These are phyloP conservation scores for Keiferia lycopersicella DNA, from an alignment of 2,888 invertebrate species.

Conservation along the genomic window DNA sequence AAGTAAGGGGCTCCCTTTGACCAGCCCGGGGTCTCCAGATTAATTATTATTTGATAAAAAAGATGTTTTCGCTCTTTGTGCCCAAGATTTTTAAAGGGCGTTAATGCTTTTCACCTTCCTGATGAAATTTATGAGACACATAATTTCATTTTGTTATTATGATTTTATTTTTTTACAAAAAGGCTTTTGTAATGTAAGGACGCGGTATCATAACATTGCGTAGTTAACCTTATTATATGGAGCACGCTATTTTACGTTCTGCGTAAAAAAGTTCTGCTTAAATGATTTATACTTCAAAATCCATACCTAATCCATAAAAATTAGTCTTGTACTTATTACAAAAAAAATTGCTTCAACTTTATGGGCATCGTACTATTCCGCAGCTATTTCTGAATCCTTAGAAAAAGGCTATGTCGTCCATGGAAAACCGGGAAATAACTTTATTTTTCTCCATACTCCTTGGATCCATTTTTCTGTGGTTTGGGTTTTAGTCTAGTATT, in stretches of 20 bases:
- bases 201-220: not conserved
- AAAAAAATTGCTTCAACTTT: too few relatives aligned
- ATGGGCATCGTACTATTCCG: too few relatives aligned
- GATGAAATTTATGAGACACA: slow-evolving; percentile 15
- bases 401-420: too few relatives aligned
- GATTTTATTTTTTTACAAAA: slow-evolving; percentile 7
- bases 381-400: too few relatives aligned
- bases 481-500: too few relatives aligned
- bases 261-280: too few relatives aligned
- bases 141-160: slow-evolving; percentile 1
- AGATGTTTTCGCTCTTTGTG: slow-evolving; percentile 22
- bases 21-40: slow-evolving; percentile 7
- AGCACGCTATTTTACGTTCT: not conserved
- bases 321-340: too few relatives aligned
- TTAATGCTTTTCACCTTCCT: slow-evolving; percentile 14
- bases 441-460: too few relatives aligned
- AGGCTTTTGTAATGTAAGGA: not conserved
- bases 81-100: slow-evolving; percentile 18
- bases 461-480: too few relatives aligned
- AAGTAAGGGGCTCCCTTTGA: slow-evolving; percentile 13
- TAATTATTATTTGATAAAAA: slow-evolving; percentile 22
- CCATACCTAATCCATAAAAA: too few relatives aligned
- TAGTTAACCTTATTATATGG: not conserved
- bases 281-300: not conserved
- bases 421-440: too few relatives aligned